Conservation (phyloP, 2,888 invertebrate genomes). For the Pegoplata infirma region DNA sequence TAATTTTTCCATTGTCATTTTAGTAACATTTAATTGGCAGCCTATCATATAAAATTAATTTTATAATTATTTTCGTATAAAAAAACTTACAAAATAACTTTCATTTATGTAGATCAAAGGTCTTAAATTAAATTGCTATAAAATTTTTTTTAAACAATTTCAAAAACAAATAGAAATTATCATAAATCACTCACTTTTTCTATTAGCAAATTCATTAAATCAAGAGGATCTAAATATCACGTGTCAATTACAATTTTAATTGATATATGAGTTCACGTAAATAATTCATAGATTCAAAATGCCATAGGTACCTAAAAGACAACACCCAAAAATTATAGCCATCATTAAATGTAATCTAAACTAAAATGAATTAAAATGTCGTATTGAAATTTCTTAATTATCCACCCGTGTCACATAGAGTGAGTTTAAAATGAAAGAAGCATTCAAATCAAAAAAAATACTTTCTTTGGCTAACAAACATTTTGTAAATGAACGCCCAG, state of each 20-base stretch:
- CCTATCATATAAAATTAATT: not conserved
- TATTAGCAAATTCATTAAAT: not conserved
- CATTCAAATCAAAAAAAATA: conserved; percentile 27
- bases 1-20: not conserved
- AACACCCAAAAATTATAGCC: conserved; percentile 5
- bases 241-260: conserved; percentile 41
- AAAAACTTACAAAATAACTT: conserved; percentile 15
- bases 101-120: conserved; percentile 48
- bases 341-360: conserved; percentile 23
- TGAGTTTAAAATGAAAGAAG: conserved; percentile 34
- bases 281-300: not conserved
- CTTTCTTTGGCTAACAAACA: conserved; percentile 56
- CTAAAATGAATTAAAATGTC: conserved; percentile 22
- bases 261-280: conserved; percentile 41
- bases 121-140: conserved; percentile 23
- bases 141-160: conserved; percentile 24
- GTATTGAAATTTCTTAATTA: conserved; percentile 53
- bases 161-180: conserved; percentile 40
- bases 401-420: conserved; percentile 54
- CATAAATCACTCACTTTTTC: conserved; percentile 25
- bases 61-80: too few relatives aligned
- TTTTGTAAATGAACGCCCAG: conserved; percentile 45
- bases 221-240: conserved; percentile 28
- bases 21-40: not conserved
- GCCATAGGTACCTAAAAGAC: too few relatives aligned